phyloP scores from a whole-genome alignment of 2,113 vertebrate genomes.

The Halcyon malimbica region DNA sequence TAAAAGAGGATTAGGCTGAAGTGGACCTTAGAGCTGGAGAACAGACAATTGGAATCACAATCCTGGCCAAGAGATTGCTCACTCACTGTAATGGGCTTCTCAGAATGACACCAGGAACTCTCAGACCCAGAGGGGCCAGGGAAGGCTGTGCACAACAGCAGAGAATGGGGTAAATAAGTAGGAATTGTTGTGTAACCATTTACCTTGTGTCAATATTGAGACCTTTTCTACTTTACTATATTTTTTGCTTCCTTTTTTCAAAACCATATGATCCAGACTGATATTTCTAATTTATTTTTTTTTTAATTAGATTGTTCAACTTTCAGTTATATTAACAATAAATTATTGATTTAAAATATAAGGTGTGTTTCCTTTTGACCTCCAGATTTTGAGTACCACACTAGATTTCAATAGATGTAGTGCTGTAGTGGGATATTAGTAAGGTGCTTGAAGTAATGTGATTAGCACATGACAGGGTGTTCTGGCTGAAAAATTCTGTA shows the following conservation, averaged over 20 bases:
- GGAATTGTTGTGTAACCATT: background rate
- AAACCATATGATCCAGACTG: background rate
- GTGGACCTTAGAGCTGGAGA: background rate
- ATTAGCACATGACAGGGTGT: background rate
- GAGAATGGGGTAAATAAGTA: background rate
- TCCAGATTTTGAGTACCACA: background rate
- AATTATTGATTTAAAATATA: background rate
- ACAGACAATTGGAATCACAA: too few species aligned
- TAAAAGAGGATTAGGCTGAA: too few species aligned
- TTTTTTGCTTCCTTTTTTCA: background rate
- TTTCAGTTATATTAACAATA: background rate
- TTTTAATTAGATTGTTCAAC: background rate
- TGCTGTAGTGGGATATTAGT: background rate
- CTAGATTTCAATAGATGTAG: background rate
- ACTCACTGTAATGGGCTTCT: accelerated
- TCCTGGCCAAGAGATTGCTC: background rate
- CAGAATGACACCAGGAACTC: background rate
- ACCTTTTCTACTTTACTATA: background rate
- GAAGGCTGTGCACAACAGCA: background rate
- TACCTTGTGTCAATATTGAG: background rate
- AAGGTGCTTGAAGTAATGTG: background rate
- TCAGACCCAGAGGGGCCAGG: background rate
- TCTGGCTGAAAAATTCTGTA: background rate
- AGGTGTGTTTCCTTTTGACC: background rate
- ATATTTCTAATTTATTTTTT: background rate